Conservation (phyloP, 2,797 vertebrate genomes). For the Thalassophryne amazonica region DNA sequence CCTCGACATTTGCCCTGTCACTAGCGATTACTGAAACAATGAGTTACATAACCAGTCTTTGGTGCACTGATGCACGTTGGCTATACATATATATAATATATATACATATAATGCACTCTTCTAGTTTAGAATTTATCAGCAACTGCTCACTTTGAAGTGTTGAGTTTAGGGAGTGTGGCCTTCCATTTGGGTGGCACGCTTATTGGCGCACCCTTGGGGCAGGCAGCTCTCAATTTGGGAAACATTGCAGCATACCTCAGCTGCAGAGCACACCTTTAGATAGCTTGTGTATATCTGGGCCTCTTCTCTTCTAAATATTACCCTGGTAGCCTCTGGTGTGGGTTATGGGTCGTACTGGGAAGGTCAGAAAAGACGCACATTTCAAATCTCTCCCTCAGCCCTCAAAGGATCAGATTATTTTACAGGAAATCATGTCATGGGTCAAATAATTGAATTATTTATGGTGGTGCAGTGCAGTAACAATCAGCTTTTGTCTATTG, state of each 20-base stretch:
- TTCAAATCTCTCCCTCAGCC: constrained; percentile 61
- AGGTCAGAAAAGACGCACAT: constrained; percentile 62
- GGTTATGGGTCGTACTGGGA: constrained; percentile 57
- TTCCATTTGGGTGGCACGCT: constrained; percentile 39
- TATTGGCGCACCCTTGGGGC: constrained; percentile 44
- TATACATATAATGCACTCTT: constrained; percentile 38
- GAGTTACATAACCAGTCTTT: constrained; percentile 37
- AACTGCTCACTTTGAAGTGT: constrained; percentile 13
- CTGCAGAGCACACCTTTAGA: constrained; percentile 24
- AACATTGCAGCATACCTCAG: constrained; percentile 30
- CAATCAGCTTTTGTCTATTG: constrained; percentile 66
- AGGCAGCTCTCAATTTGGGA: constrained; percentile 12
- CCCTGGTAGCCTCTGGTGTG: constrained; percentile 47
- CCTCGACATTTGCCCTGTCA: constrained; percentile 38
- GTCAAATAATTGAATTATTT: constrained; percentile 79
- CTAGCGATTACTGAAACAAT: constrained; percentile 45
- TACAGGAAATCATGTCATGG: constrained; percentile 75
- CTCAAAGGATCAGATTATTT: constrained; percentile 70
- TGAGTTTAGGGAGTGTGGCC: constrained; percentile 26
- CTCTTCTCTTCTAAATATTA: constrained; percentile 48
- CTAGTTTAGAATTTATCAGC: constrained; percentile 18
- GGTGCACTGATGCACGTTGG: no score
- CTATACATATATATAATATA: no score
- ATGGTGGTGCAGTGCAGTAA: constrained; percentile 69
- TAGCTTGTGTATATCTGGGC: constrained; percentile 32